Conservation (phyloP, 1,140 invertebrate species). For the Panagrolaimus sp. region DNA sequence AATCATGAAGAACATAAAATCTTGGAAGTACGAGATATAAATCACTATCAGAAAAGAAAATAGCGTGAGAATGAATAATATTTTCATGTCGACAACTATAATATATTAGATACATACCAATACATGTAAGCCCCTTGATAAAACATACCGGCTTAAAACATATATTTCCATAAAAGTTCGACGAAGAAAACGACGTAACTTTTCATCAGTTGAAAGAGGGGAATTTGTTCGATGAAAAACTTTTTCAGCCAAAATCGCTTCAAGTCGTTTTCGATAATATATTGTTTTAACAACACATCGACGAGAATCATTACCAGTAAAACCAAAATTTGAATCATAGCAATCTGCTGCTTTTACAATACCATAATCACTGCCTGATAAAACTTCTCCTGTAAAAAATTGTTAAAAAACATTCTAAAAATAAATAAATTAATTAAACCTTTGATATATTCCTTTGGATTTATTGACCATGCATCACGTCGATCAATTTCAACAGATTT, state of each 20-base stretch:
- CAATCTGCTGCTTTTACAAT: not conserved
- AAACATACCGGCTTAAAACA: slow-evolving; percentile 26
- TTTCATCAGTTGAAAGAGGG: not conserved
- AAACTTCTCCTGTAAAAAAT: slow-evolving; percentile 10
- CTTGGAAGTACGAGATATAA: slow-evolving; percentile 34
- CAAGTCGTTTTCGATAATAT: slow-evolving; percentile 29
- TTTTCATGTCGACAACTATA: slow-evolving; percentile 39
- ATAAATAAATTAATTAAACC: slow-evolving; percentile 5
- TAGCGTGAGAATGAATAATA: slow-evolving; percentile 34
- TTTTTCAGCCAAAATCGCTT: slow-evolving; percentile 13
- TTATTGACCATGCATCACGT: slow-evolving; percentile 19
- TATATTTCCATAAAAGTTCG: slow-evolving; percentile 34
- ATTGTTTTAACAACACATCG: slow-evolving; percentile 36
- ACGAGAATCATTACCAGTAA: slow-evolving; percentile 20
- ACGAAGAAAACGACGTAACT: slow-evolving; percentile 28
- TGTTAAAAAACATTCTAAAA: not conserved
- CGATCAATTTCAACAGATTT: too few species aligned
- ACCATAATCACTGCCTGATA: slow-evolving; percentile 12
- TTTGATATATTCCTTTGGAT: not conserved
- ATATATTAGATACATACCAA: slow-evolving; percentile 2
- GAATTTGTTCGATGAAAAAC: not conserved
- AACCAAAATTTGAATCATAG: not conserved
- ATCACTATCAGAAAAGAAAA: slow-evolving; percentile 31
- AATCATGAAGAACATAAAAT: slow-evolving; percentile 28
- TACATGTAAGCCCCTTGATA: not conserved